These are phyloP conservation scores for Poeciliopsis infans DNA, from an alignment of 2,797 vertebrate species.

Conservation along the genomic window DNA sequence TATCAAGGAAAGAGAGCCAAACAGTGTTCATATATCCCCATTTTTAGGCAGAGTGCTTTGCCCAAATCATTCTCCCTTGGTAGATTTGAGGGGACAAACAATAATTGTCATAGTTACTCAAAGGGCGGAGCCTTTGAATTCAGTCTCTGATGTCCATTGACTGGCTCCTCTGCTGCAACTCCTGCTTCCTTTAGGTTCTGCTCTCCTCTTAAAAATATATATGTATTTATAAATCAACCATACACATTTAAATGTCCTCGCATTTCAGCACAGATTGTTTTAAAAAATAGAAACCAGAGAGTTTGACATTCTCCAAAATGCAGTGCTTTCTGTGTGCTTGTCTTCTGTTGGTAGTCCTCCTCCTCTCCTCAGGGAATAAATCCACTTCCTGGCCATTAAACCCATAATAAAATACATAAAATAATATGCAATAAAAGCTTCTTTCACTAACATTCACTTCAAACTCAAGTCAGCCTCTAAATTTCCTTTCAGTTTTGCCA, in stretches of 20 bases:
- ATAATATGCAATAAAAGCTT: not conserved
- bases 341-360: not conserved
- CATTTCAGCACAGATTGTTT: too few species aligned
- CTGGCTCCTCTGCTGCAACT: not conserved
- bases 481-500: not conserved
- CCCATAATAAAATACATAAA: not conserved
- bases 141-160: not conserved
- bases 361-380: not conserved
- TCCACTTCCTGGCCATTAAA: not conserved
- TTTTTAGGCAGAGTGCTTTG: not conserved
- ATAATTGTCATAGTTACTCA: not conserved
- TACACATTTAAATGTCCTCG: too few species aligned
- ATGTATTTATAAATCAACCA: too few species aligned
- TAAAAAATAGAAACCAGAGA: too few species aligned
- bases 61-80: not conserved
- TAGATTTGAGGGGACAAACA: not conserved
- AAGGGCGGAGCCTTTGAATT: not conserved
- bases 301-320: too few species aligned
- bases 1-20: not conserved
- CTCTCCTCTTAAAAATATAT: not conserved
- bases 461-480: not conserved
- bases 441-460: not conserved
- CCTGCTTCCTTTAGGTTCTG: not conserved
- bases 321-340: not conserved
- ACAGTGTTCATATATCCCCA: not conserved